A percentile compares a stretch with the other conserved stretches of the same genome.
phyloP scores from a whole-genome alignment of 2,888 invertebrate species.

The Limnephilus marmoratus region DNA sequence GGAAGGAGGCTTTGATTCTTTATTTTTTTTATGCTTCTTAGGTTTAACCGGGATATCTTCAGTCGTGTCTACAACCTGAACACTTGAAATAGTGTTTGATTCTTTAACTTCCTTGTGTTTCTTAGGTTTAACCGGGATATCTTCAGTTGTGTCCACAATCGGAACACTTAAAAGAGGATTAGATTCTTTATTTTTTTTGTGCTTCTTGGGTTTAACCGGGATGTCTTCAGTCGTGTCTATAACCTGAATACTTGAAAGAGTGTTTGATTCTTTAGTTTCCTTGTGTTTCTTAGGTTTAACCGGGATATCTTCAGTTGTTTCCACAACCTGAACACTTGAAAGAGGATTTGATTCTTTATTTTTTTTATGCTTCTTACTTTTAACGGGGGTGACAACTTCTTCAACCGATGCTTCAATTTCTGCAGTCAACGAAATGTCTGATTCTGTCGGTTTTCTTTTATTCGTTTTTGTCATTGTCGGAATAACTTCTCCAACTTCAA shows the following conservation, averaged over 20 bases:
- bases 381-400: neutral
- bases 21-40: neutral
- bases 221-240: neutral
- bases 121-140: neutral
- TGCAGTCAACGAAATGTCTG: neutral
- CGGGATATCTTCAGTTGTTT: neutral
- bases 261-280: neutral
- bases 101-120: neutral
- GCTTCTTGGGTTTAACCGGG: too few relatives aligned
- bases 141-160: neutral
- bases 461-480: neutral
- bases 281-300: neutral
- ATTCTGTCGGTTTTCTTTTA: neutral
- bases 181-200: neutral
- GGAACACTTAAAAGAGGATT: neutral
- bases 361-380: neutral
- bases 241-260: neutral
- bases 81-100: neutral
- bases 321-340: neutral
- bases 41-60: neutral
- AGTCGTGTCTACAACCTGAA: neutral
- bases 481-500: neutral
- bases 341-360: neutral
- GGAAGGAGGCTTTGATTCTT: neutral
- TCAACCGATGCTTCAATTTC: neutral